These are phyloP conservation scores for Rhorus exstirpatorius DNA, from an alignment of 2,888 invertebrate species.

Conservation along the genomic window DNA sequence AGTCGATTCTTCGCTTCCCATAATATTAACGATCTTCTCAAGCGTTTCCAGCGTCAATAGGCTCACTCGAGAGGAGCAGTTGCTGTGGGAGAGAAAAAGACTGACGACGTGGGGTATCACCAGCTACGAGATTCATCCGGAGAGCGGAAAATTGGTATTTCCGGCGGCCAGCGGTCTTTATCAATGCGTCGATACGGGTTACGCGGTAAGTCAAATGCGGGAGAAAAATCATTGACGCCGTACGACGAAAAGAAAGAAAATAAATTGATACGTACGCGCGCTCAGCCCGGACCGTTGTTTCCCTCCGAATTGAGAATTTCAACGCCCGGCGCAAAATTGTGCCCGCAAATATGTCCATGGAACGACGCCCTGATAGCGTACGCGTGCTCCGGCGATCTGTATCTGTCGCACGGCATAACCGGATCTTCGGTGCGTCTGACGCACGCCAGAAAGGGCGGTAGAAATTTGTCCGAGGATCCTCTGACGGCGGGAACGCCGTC, in stretches of 20 bases:
- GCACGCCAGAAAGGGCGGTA: slow-evolving; percentile 90
- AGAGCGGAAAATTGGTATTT: slow-evolving; percentile 95
- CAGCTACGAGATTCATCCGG: slow-evolving; percentile 95
- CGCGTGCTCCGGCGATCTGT: slow-evolving; percentile 96
- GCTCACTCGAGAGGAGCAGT: slow-evolving; percentile 95
- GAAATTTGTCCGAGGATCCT: slow-evolving; percentile 93
- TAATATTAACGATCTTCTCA: slow-evolving; percentile 38
- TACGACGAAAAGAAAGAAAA: too few species aligned
- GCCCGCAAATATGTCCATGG: slow-evolving; percentile 94
- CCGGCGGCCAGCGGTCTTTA: slow-evolving; percentile 96
- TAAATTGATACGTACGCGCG: too few species aligned
- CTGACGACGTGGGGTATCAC: slow-evolving; percentile 97
- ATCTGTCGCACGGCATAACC: slow-evolving; percentile 91
- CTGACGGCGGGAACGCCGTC: slow-evolving; percentile 98
- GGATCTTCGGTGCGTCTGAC: slow-evolving; percentile 91
- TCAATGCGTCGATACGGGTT: slow-evolving; percentile 92
- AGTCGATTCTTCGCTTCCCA: too few species aligned
- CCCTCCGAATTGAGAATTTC: slow-evolving; percentile 90
- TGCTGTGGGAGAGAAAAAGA: slow-evolving; percentile 96
- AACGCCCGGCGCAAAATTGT: slow-evolving; percentile 90
- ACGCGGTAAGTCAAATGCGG: slow-evolving; percentile 89
- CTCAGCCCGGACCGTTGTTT: slow-evolving; percentile 89
- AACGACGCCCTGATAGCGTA: slow-evolving; percentile 95
- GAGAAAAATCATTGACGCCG: too few species aligned
- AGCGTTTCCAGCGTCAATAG: slow-evolving; percentile 87